Conservation (phyloP, 2,797 vertebrate genomes). For the Telmatherina bonti region DNA sequence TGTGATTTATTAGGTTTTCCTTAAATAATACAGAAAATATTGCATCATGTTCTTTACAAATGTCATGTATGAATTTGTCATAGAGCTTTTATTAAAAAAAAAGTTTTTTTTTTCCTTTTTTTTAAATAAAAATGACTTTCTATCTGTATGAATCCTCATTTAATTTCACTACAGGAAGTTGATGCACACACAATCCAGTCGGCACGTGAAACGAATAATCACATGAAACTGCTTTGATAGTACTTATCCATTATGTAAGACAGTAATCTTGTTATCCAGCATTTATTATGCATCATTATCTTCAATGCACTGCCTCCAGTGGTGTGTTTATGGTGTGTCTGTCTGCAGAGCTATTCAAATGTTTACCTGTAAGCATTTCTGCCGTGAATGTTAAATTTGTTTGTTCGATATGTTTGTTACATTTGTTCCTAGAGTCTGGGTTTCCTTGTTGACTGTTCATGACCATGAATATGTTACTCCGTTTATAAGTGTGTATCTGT, state of each 20-base stretch:
- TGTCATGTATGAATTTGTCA: slow-evolving; percentile 57
- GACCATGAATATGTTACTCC: slow-evolving; percentile 55
- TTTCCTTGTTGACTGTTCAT: slow-evolving; percentile 37
- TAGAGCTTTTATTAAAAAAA: slow-evolving; percentile 63
- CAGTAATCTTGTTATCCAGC: slow-evolving; percentile 34
- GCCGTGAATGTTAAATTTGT: slow-evolving; percentile 42
- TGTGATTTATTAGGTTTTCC: slow-evolving; percentile 22
- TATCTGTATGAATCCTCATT: slow-evolving; percentile 16
- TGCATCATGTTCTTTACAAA: slow-evolving; percentile 50
- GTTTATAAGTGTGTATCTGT: slow-evolving; percentile 20
- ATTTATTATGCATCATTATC: slow-evolving; percentile 71
- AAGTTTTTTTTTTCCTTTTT: slow-evolving; percentile 67
- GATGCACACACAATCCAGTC: background rate
- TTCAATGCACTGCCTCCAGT: slow-evolving; percentile 49
- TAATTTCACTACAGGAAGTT: background rate
- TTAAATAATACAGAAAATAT: slow-evolving; percentile 65
- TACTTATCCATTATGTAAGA: slow-evolving; percentile 68
- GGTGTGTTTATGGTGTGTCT: slow-evolving; percentile 27
- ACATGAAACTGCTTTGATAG: slow-evolving; percentile 38
- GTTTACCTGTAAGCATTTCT: slow-evolving; percentile 49
- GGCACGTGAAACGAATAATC: slow-evolving; percentile 11
- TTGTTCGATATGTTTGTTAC: slow-evolving; percentile 11
- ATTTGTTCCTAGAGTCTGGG: slow-evolving; percentile 28
- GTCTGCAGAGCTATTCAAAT: slow-evolving; percentile 34
- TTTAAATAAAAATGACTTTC: slow-evolving; percentile 56